Evolutionary conservation across 2,113 vertebrate genomes (phyloP).

Genomic region (Lampris incognitus): DNA sequence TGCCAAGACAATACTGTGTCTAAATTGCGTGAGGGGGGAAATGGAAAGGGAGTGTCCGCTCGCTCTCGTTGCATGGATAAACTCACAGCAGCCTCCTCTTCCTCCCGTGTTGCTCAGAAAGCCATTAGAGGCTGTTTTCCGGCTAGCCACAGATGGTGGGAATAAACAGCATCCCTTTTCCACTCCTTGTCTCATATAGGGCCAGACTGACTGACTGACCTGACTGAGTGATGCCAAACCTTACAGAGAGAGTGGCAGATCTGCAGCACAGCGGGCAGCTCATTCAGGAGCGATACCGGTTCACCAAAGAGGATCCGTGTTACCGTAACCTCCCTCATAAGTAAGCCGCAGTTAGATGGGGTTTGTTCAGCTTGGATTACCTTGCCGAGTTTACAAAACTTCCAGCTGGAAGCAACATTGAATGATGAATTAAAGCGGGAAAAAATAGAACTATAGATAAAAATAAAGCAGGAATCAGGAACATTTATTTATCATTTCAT

Average conservation of each 20-base stretch:
- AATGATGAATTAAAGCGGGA: not conserved
- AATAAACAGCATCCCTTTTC: conserved; percentile 66
- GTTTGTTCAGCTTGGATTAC: not conserved
- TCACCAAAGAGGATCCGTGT: conserved; percentile 18
- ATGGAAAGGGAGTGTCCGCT: conserved; percentile 4
- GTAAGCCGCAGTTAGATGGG: conserved; percentile 1
- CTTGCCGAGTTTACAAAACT: conserved; percentile 10
- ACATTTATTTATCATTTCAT: too few species aligned
- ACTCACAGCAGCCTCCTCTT: conserved; percentile 20
- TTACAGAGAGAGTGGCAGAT: conserved; percentile 55
- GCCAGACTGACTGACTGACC: conserved; percentile 30
- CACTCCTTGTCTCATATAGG: conserved; percentile 67
- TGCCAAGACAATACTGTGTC: conserved; percentile 25
- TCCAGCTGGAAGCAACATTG: not conserved
- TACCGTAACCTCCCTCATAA: conserved; percentile 14
- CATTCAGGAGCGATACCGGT: conserved; percentile 56
- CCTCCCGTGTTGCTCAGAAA: conserved; percentile 32
- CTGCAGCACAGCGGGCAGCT: conserved; percentile 62
- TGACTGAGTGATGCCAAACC: conserved; percentile 54
- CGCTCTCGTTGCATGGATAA: conserved; percentile 26
- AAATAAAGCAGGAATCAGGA: too few species aligned
- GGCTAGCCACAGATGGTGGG: conserved; percentile 67
- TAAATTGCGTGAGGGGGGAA: not conserved
- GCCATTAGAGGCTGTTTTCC: conserved; percentile 58
- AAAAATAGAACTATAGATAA: too few species aligned